phyloP scores from a whole-genome alignment of 2,797 vertebrate species.

The Salmo trutta region DNA sequence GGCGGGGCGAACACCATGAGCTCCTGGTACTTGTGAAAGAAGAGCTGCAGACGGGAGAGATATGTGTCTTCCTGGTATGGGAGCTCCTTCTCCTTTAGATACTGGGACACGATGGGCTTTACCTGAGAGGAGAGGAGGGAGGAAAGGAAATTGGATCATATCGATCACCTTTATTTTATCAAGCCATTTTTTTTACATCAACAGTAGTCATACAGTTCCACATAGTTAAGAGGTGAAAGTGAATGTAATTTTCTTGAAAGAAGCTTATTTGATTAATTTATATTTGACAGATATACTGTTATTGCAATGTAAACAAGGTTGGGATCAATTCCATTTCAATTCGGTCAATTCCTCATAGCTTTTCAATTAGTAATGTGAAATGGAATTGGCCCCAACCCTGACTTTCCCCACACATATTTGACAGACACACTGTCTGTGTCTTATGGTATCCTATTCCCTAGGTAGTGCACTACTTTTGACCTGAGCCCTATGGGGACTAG shows the following conservation, averaged over 20 bases:
- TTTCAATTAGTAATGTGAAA: too few relatives aligned
- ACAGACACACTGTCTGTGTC: too few relatives aligned
- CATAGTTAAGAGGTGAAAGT: neutral
- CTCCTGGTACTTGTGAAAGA: constrained; percentile 86
- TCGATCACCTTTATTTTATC: neutral
- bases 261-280: neutral
- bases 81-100: constrained; percentile 81
- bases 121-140: constrained; percentile 72
- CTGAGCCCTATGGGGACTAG: neutral
- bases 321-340: too few relatives aligned
- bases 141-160: neutral
- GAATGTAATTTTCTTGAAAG: neutral
- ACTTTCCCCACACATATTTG: too few relatives aligned
- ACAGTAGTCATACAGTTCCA: neutral
- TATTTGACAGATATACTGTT: too few relatives aligned
- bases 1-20: constrained; percentile 89
- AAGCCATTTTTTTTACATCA: too few relatives aligned
- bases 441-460: too few relatives aligned
- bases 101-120: constrained; percentile 87
- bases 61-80: constrained; percentile 91
- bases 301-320: too few relatives aligned
- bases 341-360: too few relatives aligned
- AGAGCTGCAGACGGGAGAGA: constrained; percentile 80
- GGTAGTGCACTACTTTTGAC: too few relatives aligned
- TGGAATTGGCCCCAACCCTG: too few relatives aligned